Evolutionary conservation across 2,888 invertebrate genomes (phyloP).

Genomic region (Xanthia togata): DNA sequence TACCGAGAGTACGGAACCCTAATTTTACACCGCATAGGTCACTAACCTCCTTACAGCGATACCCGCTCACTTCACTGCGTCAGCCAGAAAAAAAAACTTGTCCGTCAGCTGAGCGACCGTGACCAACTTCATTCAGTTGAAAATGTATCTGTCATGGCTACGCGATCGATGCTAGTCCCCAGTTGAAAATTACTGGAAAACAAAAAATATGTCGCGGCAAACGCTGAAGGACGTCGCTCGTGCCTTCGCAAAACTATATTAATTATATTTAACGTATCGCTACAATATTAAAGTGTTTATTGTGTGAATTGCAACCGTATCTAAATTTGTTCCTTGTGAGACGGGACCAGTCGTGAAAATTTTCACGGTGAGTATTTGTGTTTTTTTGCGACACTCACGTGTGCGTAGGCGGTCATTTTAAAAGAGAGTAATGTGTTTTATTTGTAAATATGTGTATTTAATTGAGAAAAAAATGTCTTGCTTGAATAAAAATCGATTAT

Average conservation of each 20-base stretch:
- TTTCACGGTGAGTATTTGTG: slow-evolving; percentile 85
- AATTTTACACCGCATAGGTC: slow-evolving; percentile 77
- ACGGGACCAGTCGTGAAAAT: slow-evolving; percentile 80
- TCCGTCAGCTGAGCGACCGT: slow-evolving; percentile 88
- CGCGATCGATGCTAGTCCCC: slow-evolving; percentile 86
- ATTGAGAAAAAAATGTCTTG: slow-evolving; percentile 68
- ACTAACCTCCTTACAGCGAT: slow-evolving; percentile 74
- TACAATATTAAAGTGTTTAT: slow-evolving; percentile 82
- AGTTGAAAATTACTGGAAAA: slow-evolving; percentile 85
- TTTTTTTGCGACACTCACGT: slow-evolving; percentile 69
- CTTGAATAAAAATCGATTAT: slow-evolving; percentile 88
- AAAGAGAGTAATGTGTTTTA: slow-evolving; percentile 63
- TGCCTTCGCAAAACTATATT: slow-evolving; percentile 75
- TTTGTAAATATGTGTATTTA: slow-evolving; percentile 68
- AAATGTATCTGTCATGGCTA: slow-evolving; percentile 88
- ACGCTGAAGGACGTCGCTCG: slow-evolving; percentile 73
- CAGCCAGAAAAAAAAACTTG: slow-evolving; percentile 80
- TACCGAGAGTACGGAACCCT: slow-evolving; percentile 58
- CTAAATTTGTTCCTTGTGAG: slow-evolving; percentile 88
- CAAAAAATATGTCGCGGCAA: slow-evolving; percentile 84
- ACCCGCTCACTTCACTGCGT: slow-evolving; percentile 78
- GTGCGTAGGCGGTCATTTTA: slow-evolving; percentile 64
- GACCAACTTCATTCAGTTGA: slow-evolving; percentile 84
- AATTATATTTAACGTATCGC: slow-evolving; percentile 77
- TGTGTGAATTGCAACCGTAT: slow-evolving; percentile 85